Evolutionary conservation across 1,140 invertebrate genomes (phyloP).

Genomic region (Galendromus occidentalis): DNA sequence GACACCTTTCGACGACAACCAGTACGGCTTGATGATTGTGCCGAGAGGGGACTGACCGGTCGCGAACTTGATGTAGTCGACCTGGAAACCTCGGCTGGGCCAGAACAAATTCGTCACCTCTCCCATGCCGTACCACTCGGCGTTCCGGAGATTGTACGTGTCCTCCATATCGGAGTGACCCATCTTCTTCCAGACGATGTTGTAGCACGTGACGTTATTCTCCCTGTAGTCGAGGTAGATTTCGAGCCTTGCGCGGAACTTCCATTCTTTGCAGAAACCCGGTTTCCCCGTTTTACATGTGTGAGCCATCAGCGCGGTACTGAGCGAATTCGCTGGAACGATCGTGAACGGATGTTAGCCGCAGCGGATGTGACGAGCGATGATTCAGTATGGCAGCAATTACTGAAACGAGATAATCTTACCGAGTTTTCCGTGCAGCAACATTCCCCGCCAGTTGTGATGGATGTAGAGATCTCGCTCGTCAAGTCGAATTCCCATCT

Average conservation of each 20-base stretch:
- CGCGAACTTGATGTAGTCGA: constrained; percentile 3
- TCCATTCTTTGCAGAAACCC: constrained; percentile 10
- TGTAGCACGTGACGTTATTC: constrained; percentile 7
- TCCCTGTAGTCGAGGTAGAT: constrained; percentile 4
- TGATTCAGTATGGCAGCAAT: no score
- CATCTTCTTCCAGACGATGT: constrained; percentile 4
- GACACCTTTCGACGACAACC: constrained; percentile 7
- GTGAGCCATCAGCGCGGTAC: constrained; percentile 4
- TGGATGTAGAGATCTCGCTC: constrained; percentile 5
- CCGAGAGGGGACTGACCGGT: neutral
- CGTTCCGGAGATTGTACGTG: constrained; percentile 1
- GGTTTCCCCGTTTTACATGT: constrained; percentile 2
- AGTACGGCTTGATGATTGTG: constrained; percentile 1
- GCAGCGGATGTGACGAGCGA: no score
- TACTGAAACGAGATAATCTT: neutral
- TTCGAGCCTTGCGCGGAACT: constrained; percentile 1
- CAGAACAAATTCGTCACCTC: neutral
- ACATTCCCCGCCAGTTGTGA: neutral
- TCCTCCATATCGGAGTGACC: constrained; percentile 5
- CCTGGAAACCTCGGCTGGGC: neutral
- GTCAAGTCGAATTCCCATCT: constrained; percentile 7
- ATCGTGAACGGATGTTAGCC: no score
- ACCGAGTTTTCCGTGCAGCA: constrained; percentile 8
- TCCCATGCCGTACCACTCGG: constrained; percentile 9
- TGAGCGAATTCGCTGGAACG: constrained; percentile 2